Base-by-base conservation (phyloP, 2,797 vertebrate species). In the Amblyraja radiata region DNA sequence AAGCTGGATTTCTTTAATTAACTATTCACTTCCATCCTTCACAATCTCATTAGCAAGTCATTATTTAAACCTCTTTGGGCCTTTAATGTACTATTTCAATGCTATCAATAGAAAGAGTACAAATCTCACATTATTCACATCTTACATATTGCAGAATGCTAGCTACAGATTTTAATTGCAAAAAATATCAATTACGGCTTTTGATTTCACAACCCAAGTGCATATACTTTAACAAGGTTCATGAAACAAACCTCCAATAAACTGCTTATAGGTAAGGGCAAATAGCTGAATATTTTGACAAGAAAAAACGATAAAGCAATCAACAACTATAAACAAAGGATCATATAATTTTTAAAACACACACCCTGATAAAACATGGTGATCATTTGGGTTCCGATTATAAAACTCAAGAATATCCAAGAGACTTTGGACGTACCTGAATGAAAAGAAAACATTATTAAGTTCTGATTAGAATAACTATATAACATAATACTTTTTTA, bases 361-460 rank as follows among this genome's bases (percentile, higher is more conserved):
- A 97, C 95, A 99, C 98, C 98, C 97, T 95, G 94, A 97, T 90
- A 99, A 95, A 1, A 97, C 97, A 93, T 95, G 95, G 83, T 97
- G 97, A 93, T 99, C 97, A 93, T 98, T 97, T 0, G 98, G 97
- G 95, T 97, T 98, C 95, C 95, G 97, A 94, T 98, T 97, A 9
- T 98, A 95, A 94, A 98, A 99, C 25, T 97, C 97, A 94, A 99
- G 97, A 94, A 99, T 97, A 93, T 99, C 98, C 96, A 99, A 95
- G 94, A 99, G 97, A 95, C 98, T 99, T 96, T 99, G 98, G 78
- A 98, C 97, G 18, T 99, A 99, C 98, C 98, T 99, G 94, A 14
- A 93, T 93, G 1, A 68, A 95, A 93, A 94, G 92, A 95, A 94
- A 78, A 93, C 10, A 68, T 9, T 6, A 16, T 6, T 78, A 90